Percentiles rank a stretch among this genome's conserved stretches.
Conservation (phyloP, 2,113 vertebrate genomes). For the Calyptomena viridis region DNA sequence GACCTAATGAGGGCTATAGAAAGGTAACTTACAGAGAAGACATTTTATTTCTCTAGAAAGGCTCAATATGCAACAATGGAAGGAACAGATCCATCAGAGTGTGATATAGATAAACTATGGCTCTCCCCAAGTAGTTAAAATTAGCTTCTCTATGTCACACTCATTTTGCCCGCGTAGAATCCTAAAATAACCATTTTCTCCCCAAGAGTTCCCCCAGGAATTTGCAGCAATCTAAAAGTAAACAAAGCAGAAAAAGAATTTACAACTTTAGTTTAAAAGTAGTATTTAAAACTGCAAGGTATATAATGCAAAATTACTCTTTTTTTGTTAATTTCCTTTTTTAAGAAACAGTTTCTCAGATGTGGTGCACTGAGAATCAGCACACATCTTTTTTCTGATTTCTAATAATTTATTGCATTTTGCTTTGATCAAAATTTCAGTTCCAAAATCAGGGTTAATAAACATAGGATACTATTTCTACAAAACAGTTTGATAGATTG, state of each 20-base stretch:
- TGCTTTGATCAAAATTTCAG: background rate
- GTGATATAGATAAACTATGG: background rate
- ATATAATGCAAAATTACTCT: background rate
- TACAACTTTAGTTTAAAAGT: background rate
- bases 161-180: slow-evolving; percentile 80
- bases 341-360: background rate
- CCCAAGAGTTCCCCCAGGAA: slow-evolving; percentile 80
- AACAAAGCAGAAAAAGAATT: background rate
- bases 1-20: background rate
- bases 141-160: slow-evolving; percentile 79
- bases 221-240: slow-evolving; percentile 76
- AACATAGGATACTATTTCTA: background rate
- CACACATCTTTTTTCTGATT: background rate
- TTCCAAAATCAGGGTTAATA: background rate
- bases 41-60: background rate
- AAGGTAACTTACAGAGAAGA: background rate
- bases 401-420: background rate
- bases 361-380: background rate
- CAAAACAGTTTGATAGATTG: background rate
- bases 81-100: background rate
- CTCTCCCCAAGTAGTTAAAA: slow-evolving; percentile 73
- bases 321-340: background rate
- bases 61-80: background rate
- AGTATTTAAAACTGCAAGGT: background rate
- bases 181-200: slow-evolving; percentile 80